Evolutionary conservation across 2,797 vertebrate genomes (phyloP).

Genomic region (Hybognathus amarus): DNA sequence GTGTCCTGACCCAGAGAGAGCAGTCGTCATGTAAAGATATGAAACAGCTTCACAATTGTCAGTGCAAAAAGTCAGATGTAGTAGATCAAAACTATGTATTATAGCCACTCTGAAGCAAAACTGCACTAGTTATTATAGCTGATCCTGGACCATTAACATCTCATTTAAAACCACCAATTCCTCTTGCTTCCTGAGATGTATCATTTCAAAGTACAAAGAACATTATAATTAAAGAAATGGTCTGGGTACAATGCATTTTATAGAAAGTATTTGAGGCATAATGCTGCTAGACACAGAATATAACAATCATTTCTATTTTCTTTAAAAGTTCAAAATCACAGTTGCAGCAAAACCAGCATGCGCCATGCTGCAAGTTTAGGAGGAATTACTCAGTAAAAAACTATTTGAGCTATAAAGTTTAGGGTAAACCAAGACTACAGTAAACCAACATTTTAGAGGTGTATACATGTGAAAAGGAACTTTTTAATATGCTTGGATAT

Average conservation of each 20-base stretch:
- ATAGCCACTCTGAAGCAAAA: neutral
- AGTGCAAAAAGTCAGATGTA: neutral
- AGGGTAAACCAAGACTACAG: too few relatives aligned
- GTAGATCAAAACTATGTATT: neutral
- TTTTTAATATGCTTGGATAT: neutral
- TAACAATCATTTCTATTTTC: neutral
- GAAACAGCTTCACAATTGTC: neutral
- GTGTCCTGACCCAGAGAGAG: neutral
- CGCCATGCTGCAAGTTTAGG: too few relatives aligned
- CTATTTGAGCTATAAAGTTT: neutral
- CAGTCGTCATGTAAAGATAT: neutral
- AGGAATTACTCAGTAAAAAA: neutral
- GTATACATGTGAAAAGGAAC: neutral
- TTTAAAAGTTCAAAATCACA: neutral
- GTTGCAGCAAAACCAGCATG: neutral
- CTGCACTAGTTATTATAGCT: neutral
- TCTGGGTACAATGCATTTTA: neutral
- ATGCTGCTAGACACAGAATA: neutral
- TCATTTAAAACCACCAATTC: neutral
- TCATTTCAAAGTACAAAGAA: constrained; percentile 1
- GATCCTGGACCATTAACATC: neutral
- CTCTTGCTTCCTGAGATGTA: neutral
- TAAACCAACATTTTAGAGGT: neutral
- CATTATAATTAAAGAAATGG: neutral
- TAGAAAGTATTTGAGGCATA: neutral